Evolutionary conservation across 2,888 invertebrate species (phyloP), one percentile per base, ranked within the genome.

Genomic region (Calameuta filiformis): DNA sequence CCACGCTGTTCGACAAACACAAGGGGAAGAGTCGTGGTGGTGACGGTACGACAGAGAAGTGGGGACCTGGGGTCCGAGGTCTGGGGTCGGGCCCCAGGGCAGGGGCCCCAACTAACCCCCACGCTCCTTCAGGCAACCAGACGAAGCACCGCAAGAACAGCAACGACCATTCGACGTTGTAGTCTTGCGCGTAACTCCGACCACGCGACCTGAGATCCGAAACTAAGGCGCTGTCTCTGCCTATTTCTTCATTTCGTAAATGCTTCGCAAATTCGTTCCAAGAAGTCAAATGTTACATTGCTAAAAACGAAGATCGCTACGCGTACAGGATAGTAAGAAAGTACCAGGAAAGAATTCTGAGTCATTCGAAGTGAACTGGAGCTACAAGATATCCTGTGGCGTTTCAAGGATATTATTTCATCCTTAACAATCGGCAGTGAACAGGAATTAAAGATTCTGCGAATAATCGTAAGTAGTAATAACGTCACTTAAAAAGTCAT

Each of bases 161-260:
- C 69, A 71, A 77, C 78, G 30, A 71, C 77, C 35, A 56, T 82
- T 81, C 80, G 80, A 79, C 83, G 81, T 77, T 83, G 83, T 82
- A 83, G 83, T 84, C 84, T 82, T 81, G 82, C 83, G 83, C 80
- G 79, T 78, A 83, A 79, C 84, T 80, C 76, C 81, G 80, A 81
- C 78, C 81, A 73, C 69, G 73, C 37, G 73, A 79, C 40, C 37
- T 35, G 77, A 30, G 68, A 34, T n/a, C 73, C 34, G 31, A 34
- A 33, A 35, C 34, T 34, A 11, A 69, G 35, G 9, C 35, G 12
- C 30, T 69, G 75, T 40, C 75, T 77, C 56, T 73, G 34, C 31
- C 71, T 56, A 23, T 23, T 56, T 56, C 56, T 23, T 56, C 23
- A 9, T 56, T 56, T 56, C 56, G 56, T 56, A 6, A 56, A 23